Conservation (phyloP, 2,888 invertebrate species). For the Lamproptera curius region DNA sequence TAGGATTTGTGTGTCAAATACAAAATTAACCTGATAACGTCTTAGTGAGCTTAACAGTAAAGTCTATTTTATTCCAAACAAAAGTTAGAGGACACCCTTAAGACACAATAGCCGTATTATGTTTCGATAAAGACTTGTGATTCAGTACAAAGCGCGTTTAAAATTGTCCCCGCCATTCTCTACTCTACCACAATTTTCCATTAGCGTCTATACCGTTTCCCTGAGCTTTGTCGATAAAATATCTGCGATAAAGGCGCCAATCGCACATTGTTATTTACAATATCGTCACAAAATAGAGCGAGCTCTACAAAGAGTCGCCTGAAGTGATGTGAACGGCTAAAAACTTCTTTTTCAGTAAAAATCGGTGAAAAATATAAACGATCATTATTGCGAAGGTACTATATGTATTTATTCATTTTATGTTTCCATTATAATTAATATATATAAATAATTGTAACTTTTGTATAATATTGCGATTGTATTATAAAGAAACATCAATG, state of each 20-base stretch:
- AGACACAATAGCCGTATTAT: neutral
- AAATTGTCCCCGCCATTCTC: constrained; percentile 2
- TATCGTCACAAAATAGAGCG: constrained; percentile 22
- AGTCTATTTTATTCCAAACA: no score
- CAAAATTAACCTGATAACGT: no score
- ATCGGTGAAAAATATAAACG: no score
- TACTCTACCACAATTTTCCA: constrained; percentile 10
- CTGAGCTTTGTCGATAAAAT: constrained; percentile 37
- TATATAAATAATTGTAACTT: no score
- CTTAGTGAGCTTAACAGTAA: no score
- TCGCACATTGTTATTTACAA: constrained; percentile 41
- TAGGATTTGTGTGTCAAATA: no score
- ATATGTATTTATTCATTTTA: no score
- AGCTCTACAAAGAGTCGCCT: neutral
- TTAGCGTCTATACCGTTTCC: constrained; percentile 15
- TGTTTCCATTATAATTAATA: no score
- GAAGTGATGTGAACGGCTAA: constrained; percentile 11
- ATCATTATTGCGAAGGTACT: no score
- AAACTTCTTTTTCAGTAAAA: neutral
- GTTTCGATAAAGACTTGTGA: no score
- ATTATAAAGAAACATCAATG: no score
- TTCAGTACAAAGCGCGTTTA: neutral
- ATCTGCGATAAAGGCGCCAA: constrained; percentile 43
- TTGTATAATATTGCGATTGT: no score
- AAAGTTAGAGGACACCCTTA: neutral